Percentiles rank a stretch among this genome's conserved stretches.
Conservation (phyloP, 2,113 vertebrate species). For the Catharus minimus region DNA sequence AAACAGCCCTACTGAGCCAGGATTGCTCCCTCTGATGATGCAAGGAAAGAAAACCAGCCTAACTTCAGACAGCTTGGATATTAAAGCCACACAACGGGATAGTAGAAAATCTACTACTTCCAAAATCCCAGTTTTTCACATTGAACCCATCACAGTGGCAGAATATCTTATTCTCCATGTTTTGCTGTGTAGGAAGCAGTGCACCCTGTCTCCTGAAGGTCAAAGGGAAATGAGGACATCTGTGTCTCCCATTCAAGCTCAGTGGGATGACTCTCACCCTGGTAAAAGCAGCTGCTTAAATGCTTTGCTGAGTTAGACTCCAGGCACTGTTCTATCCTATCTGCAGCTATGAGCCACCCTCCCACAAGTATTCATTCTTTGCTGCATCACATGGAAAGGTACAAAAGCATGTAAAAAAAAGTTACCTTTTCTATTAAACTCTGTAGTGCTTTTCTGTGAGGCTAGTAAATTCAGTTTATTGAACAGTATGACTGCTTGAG, state of each 20-base stretch:
- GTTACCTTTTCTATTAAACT: slow-evolving; percentile 38
- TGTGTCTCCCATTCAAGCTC: background rate
- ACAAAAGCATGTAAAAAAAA: slow-evolving; percentile 15
- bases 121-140: background rate
- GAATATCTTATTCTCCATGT: background rate
- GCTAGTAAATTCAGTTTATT: slow-evolving; percentile 35
- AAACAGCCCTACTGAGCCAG: background rate
- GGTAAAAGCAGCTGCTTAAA: background rate
- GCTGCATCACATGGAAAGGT: background rate
- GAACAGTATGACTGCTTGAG: slow-evolving; percentile 10
- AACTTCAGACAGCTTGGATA: slow-evolving; percentile 45
- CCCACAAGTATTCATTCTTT: background rate
- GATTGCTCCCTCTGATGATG: background rate
- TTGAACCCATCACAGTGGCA: background rate
- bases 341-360: background rate
- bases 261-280: background rate
- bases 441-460: slow-evolving; percentile 13
- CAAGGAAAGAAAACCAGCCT: background rate
- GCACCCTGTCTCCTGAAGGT: background rate
- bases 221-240: background rate
- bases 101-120: background rate
- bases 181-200: background rate
- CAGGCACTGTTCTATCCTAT: background rate
- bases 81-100: background rate
- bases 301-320: background rate